Evolutionary conservation across 2,113 vertebrate species (phyloP).

Genomic region (Poeciliopsis turrubarensis): DNA sequence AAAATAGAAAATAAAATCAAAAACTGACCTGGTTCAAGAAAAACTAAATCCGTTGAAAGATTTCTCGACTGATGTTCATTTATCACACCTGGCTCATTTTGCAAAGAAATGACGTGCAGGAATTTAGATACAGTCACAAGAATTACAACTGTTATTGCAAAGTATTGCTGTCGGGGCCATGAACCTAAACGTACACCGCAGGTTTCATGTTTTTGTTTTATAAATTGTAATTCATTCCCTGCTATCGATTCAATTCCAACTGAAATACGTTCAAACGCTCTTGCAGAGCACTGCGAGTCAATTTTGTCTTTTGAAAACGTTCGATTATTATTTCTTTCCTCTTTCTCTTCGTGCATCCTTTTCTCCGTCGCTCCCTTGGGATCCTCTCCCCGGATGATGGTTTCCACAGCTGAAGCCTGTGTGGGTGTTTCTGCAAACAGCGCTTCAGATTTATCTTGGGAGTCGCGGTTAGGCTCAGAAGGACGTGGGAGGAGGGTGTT

Average conservation of each 20-base stretch:
- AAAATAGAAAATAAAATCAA: too few species aligned
- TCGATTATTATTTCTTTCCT: neutral
- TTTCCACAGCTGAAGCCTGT: constrained; percentile 57
- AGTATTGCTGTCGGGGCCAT: too few species aligned
- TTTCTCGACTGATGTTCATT: too few species aligned
- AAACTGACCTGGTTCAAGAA: too few species aligned
- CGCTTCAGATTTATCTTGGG: constrained; percentile 49
- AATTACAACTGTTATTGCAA: too few species aligned
- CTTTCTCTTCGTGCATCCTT: neutral
- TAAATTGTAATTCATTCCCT: neutral
- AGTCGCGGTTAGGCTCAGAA: constrained; percentile 46
- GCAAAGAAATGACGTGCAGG: too few species aligned
- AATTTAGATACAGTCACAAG: too few species aligned
- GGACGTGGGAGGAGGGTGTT: constrained; percentile 40
- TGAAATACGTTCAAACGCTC: neutral
- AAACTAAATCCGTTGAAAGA: too few species aligned
- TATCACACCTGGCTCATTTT: too few species aligned
- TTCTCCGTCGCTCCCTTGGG: constrained; percentile 48
- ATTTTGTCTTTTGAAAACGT: neutral
- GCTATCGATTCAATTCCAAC: neutral
- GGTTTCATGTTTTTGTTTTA: too few species aligned
- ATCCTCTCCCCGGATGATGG: constrained; percentile 35
- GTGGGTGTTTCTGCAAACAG: constrained; percentile 46
- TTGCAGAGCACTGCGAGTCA: neutral
- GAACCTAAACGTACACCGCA: too few species aligned